phyloP scores from a whole-genome alignment of 2,888 invertebrate genomes.

The Xestia xanthographa region DNA sequence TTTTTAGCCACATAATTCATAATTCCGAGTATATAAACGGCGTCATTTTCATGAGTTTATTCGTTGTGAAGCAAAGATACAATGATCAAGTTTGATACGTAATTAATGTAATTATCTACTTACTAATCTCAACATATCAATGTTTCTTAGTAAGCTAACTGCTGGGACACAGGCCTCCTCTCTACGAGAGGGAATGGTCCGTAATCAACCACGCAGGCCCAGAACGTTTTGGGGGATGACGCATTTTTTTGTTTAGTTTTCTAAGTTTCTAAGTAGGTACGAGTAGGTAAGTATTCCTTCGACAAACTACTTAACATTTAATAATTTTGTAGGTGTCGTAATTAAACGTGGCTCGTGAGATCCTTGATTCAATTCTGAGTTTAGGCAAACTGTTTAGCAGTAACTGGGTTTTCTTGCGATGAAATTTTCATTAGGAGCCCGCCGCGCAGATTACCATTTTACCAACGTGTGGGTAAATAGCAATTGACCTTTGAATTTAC shows the following conservation, averaged over 20 bases:
- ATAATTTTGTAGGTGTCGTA: not conserved
- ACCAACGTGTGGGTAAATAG: not conserved
- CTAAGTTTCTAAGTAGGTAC: not conserved
- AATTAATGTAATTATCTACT: not conserved
- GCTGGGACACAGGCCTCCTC: no score
- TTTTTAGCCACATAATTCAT: not conserved
- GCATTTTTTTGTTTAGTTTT: not conserved
- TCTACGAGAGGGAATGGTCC: not conserved
- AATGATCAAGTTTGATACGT: conserved; percentile 5
- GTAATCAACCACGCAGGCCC: not conserved
- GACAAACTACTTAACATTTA: not conserved
- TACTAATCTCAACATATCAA: not conserved
- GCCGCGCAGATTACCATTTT: conserved; percentile 1
- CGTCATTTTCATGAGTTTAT: not conserved
- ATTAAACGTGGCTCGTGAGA: not conserved
- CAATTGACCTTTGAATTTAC: conserved; percentile 14
- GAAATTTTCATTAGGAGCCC: not conserved
- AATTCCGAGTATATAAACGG: conserved; percentile 3
- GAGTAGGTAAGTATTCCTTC: not conserved
- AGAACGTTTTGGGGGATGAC: not conserved
- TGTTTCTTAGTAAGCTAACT: not conserved
- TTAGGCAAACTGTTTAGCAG: not conserved
- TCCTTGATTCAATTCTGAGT: not conserved
- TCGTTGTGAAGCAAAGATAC: not conserved
- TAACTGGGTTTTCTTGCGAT: not conserved